phyloP scores from a whole-genome alignment of 2,888 invertebrate species.

The Falcaria lacertinaria region DNA sequence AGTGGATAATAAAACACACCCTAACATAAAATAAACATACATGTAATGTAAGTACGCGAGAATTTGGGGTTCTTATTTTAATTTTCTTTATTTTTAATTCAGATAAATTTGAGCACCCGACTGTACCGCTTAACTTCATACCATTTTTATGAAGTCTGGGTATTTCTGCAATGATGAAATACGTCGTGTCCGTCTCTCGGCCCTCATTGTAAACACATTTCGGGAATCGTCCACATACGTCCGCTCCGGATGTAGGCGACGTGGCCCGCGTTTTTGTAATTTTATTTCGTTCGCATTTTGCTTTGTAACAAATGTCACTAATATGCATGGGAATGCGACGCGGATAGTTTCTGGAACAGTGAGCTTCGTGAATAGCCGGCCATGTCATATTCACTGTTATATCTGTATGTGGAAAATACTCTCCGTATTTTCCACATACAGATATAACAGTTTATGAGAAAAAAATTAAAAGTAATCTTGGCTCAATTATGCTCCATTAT shows the following conservation, averaged over 20 bases:
- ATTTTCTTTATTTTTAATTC: too few species aligned
- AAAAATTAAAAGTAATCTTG: too few species aligned
- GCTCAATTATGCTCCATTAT: too few species aligned
- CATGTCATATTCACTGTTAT: not conserved
- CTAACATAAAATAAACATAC: too few species aligned
- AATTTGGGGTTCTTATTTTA: too few species aligned
- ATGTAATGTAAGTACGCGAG: too few species aligned
- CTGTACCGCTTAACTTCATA: slow-evolving; percentile 52
- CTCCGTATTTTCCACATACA: too few species aligned
- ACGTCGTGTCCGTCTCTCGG: slow-evolving; percentile 56
- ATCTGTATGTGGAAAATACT: not conserved
- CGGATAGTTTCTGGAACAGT: not conserved
- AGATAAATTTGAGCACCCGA: slow-evolving; percentile 3
- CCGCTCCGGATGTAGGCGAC: slow-evolving; percentile 56
- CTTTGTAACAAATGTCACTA: slow-evolving; percentile 35
- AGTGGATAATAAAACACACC: too few species aligned
- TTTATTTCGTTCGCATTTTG: slow-evolving; percentile 50
- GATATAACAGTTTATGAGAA: too few species aligned
- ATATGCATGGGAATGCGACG: slow-evolving; percentile 12
- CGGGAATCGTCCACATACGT: slow-evolving; percentile 61
- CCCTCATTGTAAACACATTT: slow-evolving; percentile 76
- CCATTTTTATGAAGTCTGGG: slow-evolving; percentile 54
- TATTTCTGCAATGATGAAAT: slow-evolving; percentile 73
- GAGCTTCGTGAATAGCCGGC: not conserved
- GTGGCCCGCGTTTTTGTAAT: slow-evolving; percentile 55